Evolutionary conservation across 2,888 invertebrate genomes (phyloP).

Genomic region (Linnaemya vulpina): DNA sequence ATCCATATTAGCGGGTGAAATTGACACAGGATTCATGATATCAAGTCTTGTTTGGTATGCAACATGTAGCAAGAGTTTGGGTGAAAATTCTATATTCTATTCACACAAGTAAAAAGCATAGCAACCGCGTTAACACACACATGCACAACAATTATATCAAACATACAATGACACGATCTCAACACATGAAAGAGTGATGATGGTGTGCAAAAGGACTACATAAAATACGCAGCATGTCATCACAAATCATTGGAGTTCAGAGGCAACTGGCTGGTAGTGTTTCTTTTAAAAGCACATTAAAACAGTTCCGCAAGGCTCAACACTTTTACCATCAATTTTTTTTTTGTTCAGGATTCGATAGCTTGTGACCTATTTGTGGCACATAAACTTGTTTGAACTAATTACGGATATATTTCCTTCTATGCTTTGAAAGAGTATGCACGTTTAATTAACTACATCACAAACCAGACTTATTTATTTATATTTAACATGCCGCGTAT

Average conservation of each 20-base stretch:
- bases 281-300: background rate
- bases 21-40: background rate
- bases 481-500: no score
- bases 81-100: background rate
- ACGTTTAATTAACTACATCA: no score
- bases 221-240: slow-evolving; percentile 15
- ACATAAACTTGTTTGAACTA: no score
- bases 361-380: no score
- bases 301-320: no score
- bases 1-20: background rate
- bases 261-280: slow-evolving; percentile 19
- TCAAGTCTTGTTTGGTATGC: background rate
- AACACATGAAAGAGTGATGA: background rate
- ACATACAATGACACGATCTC: slow-evolving; percentile 7
- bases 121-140: background rate
- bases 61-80: slow-evolving; percentile 11
- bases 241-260: slow-evolving; percentile 32
- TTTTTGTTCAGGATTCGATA: no score
- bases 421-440: no score
- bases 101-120: background rate
- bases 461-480: no score
- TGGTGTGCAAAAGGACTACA: slow-evolving; percentile 15
- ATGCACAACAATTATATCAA: slow-evolving; percentile 37
- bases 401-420: no score
- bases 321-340: no score